phyloP scores from a whole-genome alignment of 2,888 invertebrate genomes.

The Agrilus mali region DNA sequence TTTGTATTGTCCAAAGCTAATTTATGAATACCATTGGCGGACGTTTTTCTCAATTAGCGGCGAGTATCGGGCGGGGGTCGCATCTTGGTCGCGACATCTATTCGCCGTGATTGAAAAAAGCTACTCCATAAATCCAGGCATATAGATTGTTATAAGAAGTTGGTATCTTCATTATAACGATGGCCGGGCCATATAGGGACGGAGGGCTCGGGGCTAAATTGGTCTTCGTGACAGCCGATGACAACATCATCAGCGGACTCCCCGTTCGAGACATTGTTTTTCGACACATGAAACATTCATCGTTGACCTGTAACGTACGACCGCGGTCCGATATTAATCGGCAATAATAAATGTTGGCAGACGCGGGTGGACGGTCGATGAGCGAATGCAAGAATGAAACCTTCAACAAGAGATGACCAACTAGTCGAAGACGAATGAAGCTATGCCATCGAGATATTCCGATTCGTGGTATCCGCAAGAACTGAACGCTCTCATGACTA shows the following conservation, averaged over 20 bases:
- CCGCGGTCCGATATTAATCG: conserved; percentile 22
- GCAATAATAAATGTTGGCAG: conserved; percentile 23
- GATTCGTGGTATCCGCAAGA: too few relatives aligned
- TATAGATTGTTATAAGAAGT: conserved; percentile 26
- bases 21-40: conserved; percentile 6
- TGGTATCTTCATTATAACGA: conserved; percentile 36
- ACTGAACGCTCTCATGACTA: too few relatives aligned
- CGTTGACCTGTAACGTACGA: conserved; percentile 22
- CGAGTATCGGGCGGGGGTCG: conserved; percentile 21
- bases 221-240: conserved; percentile 33
- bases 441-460: too few relatives aligned
- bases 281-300: conserved; percentile 31
- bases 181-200: conserved; percentile 33
- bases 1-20: too few relatives aligned
- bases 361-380: conserved; percentile 2
- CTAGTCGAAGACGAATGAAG: too few relatives aligned
- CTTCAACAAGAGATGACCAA: too few relatives aligned
- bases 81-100: conserved; percentile 14
- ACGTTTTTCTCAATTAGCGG: conserved; percentile 20
- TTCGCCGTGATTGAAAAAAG: conserved; percentile 26
- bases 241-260: conserved; percentile 34
- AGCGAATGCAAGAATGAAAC: too few relatives aligned
- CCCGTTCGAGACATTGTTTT: conserved; percentile 30
- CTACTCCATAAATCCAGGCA: conserved; percentile 31
- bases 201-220: conserved; percentile 24